phyloP scores from a whole-genome alignment of 35 echinoderm and acorn worm genomes.

The Hemicentrotus pulcherrimus region DNA sequence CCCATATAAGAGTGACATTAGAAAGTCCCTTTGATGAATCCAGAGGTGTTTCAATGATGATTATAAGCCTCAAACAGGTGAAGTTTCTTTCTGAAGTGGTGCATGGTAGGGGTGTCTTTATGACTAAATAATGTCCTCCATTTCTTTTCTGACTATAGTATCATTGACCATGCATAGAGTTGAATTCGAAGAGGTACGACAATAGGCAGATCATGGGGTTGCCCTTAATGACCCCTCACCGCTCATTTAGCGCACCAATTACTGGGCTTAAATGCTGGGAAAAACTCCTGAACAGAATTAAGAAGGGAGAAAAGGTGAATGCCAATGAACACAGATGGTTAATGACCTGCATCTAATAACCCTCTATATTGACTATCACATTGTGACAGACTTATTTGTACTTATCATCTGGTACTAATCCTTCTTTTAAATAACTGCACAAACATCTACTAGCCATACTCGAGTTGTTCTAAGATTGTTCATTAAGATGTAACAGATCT shows the following conservation, averaged over 20 bases:
- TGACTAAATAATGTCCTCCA: background rate
- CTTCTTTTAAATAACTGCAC: too few species aligned
- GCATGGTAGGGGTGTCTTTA: background rate
- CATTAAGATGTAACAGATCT: background rate
- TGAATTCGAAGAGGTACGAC: constrained; percentile 17
- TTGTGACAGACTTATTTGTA: background rate
- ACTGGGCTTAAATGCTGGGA: background rate
- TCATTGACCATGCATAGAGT: background rate
- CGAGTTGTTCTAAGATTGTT: background rate
- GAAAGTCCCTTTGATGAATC: background rate
- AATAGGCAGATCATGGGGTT: background rate
- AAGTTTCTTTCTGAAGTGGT: background rate
- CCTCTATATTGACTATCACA: background rate
- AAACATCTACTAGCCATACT: background rate
- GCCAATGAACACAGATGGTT: background rate
- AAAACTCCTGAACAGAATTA: background rate
- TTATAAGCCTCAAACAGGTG: background rate
- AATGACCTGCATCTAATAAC: background rate
- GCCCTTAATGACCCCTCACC: background rate
- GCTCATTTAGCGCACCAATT: background rate
- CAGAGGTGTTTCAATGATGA: background rate
- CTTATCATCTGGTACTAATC: background rate
- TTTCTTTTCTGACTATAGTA: background rate
- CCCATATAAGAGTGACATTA: background rate
- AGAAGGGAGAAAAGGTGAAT: background rate